Percentiles rank a stretch among this genome's conserved stretches.
These are phyloP conservation scores for Tenthredo amoena DNA, from an alignment of 2,888 invertebrate species.

Conservation along the genomic window DNA sequence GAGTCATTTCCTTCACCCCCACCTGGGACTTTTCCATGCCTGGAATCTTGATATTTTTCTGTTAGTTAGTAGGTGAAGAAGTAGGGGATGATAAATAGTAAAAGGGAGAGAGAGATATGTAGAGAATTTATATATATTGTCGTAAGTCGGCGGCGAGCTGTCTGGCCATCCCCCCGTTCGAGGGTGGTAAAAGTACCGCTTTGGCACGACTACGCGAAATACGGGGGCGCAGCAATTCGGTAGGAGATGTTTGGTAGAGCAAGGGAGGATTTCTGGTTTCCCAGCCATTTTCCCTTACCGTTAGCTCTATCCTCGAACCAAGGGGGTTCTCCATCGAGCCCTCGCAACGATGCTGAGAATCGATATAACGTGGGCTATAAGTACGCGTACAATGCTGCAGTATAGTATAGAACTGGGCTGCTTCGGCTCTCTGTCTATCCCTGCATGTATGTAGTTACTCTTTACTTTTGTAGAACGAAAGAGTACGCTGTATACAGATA, in stretches of 20 bases:
- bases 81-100: neutral
- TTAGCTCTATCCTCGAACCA: neutral
- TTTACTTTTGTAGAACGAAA: neutral
- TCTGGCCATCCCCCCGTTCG: neutral
- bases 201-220: constrained; percentile 25
- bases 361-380: constrained; percentile 22
- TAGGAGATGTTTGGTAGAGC: neutral
- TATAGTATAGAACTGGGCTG: neutral
- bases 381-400: constrained; percentile 28
- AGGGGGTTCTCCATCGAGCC: constrained; percentile 6
- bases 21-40: too few species aligned
- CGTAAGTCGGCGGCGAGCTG: constrained; percentile 10
- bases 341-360: constrained; percentile 15
- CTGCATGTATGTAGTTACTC: neutral
- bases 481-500: neutral
- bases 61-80: neutral
- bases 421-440: neutral
- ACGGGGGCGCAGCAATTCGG: neutral
- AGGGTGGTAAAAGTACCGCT: constrained; percentile 25
- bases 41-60: neutral
- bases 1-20: neutral
- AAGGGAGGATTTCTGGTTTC: constrained; percentile 12
- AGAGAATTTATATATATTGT: constrained; percentile 1
- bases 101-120: neutral
- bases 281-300: constrained; percentile 11